Evolutionary conservation across 2,113 vertebrate species (phyloP).

Genomic region (Cettia cetti): DNA sequence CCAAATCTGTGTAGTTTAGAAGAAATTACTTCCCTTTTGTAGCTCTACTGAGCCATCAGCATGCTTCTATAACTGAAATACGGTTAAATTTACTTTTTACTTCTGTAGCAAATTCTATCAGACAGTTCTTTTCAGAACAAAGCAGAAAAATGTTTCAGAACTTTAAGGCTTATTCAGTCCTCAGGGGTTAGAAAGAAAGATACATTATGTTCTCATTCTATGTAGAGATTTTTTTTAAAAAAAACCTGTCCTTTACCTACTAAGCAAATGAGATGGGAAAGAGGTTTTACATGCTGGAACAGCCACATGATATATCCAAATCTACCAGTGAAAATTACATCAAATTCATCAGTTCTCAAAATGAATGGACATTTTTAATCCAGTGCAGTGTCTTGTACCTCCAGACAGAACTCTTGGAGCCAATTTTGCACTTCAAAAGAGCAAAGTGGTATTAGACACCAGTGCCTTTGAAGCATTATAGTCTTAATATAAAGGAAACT

Average conservation of each 20-base stretch:
- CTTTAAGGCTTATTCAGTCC: background rate
- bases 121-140: background rate
- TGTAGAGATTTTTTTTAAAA: background rate
- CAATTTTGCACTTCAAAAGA: background rate
- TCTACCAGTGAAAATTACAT: background rate
- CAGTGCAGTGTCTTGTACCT: background rate
- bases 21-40: slow-evolving; percentile 4
- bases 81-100: background rate
- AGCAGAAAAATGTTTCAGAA: background rate
- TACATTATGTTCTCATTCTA: background rate
- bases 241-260: background rate
- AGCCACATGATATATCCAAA: background rate
- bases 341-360: background rate
- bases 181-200: background rate
- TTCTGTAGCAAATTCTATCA: background rate
- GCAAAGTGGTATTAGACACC: background rate
- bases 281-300: background rate
- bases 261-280: background rate
- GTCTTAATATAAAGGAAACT: background rate
- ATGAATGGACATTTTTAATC: background rate
- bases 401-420: background rate
- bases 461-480: background rate
- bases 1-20: background rate
- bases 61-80: background rate
- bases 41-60: background rate